Evolutionary conservation across 2,113 vertebrate species (phyloP).

Genomic region (Brevimyrus niger): DNA sequence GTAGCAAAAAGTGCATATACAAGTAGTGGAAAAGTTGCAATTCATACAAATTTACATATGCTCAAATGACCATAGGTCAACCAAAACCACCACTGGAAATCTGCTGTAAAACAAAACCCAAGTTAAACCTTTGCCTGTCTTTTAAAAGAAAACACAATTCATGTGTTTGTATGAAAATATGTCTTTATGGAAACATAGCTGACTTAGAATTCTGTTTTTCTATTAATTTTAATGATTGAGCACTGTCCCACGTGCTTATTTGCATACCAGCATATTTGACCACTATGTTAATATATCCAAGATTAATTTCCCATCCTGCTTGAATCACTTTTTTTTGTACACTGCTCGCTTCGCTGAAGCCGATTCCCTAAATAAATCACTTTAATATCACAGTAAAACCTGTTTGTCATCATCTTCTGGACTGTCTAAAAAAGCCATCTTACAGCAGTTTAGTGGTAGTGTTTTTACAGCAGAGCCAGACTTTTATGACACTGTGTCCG

Average conservation of each 20-base stretch:
- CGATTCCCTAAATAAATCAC: conserved; percentile 11
- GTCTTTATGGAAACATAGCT: neutral
- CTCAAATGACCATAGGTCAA: neutral
- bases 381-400: conserved; percentile 11
- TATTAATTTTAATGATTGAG: neutral
- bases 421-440: conserved; percentile 13
- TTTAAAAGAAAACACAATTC: neutral
- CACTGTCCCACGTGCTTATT: neutral
- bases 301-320: conserved; percentile 13
- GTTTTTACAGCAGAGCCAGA: conserved; percentile 4
- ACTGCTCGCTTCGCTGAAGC: neutral
- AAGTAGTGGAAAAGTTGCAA: conserved; percentile 17
- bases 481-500: neutral
- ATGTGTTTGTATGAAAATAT: neutral
- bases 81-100: neutral
- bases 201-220: neutral
- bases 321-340: conserved; percentile 6
- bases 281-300: neutral
- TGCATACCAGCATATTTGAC: conserved; percentile 5
- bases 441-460: conserved; percentile 7
- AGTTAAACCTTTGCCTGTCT: neutral
- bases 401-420: conserved; percentile 15
- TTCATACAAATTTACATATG: neutral
- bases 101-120: neutral
- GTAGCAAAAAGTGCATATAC: conserved; percentile 22